Conservation (phyloP, 2,797 vertebrate genomes). For the Cheirogaleus major region DNA sequence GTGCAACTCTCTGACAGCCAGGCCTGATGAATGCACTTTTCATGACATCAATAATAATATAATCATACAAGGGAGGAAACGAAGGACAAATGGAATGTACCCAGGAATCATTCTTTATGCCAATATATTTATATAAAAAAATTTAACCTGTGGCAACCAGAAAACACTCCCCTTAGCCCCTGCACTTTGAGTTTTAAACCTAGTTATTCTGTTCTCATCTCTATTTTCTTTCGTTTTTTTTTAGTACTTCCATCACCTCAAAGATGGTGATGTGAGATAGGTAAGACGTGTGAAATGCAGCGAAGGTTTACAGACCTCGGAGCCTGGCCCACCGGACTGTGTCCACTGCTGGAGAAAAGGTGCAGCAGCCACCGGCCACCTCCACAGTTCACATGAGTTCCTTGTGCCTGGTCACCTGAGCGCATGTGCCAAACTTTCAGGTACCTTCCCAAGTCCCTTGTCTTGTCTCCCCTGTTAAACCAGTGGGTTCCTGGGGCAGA, state of each 20-base stretch:
- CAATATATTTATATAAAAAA: conserved; percentile 60
- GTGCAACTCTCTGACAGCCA: conserved; percentile 68
- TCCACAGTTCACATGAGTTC: too few species aligned
- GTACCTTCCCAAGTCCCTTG: neutral
- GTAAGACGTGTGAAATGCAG: neutral
- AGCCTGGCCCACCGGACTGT: neutral
- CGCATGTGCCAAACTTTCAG: neutral
- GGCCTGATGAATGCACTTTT: conserved; percentile 74
- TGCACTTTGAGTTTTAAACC: conserved; percentile 10
- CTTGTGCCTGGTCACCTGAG: neutral
- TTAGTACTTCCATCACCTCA: neutral
- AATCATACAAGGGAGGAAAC: conserved; percentile 68
- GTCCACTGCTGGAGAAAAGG: neutral
- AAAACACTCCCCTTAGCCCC: neutral
- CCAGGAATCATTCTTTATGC: conserved; percentile 75
- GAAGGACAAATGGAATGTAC: conserved; percentile 75
- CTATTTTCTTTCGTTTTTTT: neutral
- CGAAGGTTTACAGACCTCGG: neutral
- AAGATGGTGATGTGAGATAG: neutral
- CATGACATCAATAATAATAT: conserved; percentile 77
- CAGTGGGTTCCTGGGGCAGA: neutral
- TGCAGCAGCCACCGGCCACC: neutral
- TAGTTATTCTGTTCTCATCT: neutral
- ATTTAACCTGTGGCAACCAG: conserved; percentile 41
- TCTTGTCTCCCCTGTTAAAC: neutral